A percentile compares a stretch with the other conserved stretches of the same genome.
phyloP scores from a whole-genome alignment of 2,797 vertebrate genomes.

The Leptoclinus maculatus region DNA sequence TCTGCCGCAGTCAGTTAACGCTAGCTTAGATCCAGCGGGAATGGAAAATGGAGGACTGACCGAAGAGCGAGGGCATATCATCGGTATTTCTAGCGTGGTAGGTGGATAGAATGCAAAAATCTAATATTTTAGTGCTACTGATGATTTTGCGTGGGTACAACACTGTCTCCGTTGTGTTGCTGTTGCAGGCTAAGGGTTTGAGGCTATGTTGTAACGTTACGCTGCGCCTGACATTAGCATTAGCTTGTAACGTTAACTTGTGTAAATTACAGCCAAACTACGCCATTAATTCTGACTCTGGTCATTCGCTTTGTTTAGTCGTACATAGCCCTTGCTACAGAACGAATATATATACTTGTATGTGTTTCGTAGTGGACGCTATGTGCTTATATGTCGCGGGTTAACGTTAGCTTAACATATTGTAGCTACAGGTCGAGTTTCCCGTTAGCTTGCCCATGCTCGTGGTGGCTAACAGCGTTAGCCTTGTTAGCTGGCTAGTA shows the following conservation, averaged over 20 bases:
- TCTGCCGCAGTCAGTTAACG: conserved; percentile 79
- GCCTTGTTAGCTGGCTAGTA: conserved; percentile 32
- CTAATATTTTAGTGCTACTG: too few species aligned
- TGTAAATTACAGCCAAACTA: neutral
- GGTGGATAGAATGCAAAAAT: conserved; percentile 61
- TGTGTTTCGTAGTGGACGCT: rapidly evolving
- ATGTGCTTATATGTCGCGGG: neutral
- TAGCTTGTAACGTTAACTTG: conserved; percentile 29
- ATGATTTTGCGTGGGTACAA: rapidly evolving
- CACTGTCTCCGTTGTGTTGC: neutral
- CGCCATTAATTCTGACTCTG: neutral
- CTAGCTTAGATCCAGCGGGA: conserved; percentile 69
- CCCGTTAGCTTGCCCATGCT: conserved; percentile 23
- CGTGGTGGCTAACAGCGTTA: conserved; percentile 41
- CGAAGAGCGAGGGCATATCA: conserved; percentile 66
- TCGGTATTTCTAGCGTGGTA: conserved; percentile 53
- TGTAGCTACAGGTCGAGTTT: neutral
- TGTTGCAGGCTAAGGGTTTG: neutral
- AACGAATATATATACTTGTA: rapidly evolving
- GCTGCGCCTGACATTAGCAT: conserved; percentile 26
- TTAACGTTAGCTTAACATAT: neutral
- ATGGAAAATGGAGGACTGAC: conserved; percentile 87
- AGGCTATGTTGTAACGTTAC: conserved; percentile 15
- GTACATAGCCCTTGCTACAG: rapidly evolving
- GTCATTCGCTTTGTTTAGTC: rapidly evolving